A percentile compares a stretch with the other conserved stretches of the same genome.
Conservation (phyloP, 2,113 vertebrate genomes). For the Lucifuga dentata region DNA sequence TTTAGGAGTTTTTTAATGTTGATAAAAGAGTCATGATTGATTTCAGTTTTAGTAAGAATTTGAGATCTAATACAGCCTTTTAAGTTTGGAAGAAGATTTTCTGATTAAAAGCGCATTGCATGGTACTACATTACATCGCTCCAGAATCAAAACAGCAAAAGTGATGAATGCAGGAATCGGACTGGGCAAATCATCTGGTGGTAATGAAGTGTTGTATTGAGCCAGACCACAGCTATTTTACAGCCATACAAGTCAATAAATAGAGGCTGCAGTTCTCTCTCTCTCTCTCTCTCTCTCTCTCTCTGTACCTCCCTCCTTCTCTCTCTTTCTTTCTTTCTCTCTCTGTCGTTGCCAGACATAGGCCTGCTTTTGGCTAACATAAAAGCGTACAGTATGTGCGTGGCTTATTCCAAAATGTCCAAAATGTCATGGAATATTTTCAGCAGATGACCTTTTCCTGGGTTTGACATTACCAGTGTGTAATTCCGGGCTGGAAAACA, state of each 20-base stretch:
- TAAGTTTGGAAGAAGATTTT: conserved; percentile 6
- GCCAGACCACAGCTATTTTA: conserved; percentile 66
- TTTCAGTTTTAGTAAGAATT: not conserved
- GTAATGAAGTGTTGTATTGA: conserved; percentile 59
- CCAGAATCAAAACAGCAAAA: conserved; percentile 27
- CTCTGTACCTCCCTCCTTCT: not conserved
- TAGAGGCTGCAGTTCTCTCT: conserved; percentile 43
- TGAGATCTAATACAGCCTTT: not conserved
- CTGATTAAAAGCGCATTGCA: not conserved
- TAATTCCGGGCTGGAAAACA: conserved; percentile 57
- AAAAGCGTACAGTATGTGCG: conserved; percentile 49
- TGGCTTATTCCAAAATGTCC: conserved; percentile 52
- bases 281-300: not conserved
- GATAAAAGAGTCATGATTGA: too few relatives aligned
- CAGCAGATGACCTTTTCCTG: conserved; percentile 73
- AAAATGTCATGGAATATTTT: conserved; percentile 77
- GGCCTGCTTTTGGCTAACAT: conserved; percentile 37
- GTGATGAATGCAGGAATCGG: conserved; percentile 34
- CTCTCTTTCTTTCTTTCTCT: conserved; percentile 17
- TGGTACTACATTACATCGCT: conserved; percentile 6
- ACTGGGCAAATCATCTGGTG: conserved; percentile 60
- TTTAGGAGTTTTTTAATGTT: not conserved
- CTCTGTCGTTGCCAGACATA: conserved; percentile 6
- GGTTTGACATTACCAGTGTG: conserved; percentile 42
- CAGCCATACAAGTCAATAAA: conserved; percentile 64